Evolutionary conservation across 2,888 invertebrate species (phyloP).

Genomic region (Brachypalpus laphriformis): DNA sequence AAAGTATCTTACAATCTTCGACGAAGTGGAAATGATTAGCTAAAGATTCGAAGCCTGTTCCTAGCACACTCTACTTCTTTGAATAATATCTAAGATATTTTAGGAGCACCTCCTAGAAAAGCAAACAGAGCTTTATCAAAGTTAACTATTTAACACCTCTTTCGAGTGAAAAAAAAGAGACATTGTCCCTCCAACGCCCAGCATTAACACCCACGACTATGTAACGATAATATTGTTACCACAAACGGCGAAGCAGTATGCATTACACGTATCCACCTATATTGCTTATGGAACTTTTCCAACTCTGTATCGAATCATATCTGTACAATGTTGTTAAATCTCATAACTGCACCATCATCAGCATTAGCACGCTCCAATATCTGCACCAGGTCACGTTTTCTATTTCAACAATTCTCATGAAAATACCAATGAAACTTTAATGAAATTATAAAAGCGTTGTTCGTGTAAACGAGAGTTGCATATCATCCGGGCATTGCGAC

Average conservation of each 20-base stretch:
- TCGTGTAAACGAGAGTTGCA: not conserved
- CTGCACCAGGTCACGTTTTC: constrained; percentile 42
- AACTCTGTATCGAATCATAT: constrained; percentile 27
- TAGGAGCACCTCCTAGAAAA: no score
- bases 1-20: no score
- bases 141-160: no score
- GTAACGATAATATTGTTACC: not conserved
- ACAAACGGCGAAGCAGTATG: not conserved
- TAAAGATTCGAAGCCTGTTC: no score
- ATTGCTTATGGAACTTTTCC: constrained; percentile 9
- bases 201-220: not conserved
- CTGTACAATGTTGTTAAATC: constrained; percentile 1
- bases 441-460: constrained; percentile 43
- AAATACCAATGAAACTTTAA: constrained; percentile 25
- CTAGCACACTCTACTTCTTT: no score
- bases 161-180: no score
- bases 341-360: not conserved
- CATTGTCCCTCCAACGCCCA: no score
- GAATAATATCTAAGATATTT: no score
- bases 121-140: no score
- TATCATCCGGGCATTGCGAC: not conserved
- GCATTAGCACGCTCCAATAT: not conserved
- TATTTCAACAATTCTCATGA: constrained; percentile 19
- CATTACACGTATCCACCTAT: constrained; percentile 8
- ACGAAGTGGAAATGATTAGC: no score